Evolutionary conservation across 1,140 invertebrate species (phyloP).

Genomic region (fruit fly (Drosophila melanogaster)): DNA sequence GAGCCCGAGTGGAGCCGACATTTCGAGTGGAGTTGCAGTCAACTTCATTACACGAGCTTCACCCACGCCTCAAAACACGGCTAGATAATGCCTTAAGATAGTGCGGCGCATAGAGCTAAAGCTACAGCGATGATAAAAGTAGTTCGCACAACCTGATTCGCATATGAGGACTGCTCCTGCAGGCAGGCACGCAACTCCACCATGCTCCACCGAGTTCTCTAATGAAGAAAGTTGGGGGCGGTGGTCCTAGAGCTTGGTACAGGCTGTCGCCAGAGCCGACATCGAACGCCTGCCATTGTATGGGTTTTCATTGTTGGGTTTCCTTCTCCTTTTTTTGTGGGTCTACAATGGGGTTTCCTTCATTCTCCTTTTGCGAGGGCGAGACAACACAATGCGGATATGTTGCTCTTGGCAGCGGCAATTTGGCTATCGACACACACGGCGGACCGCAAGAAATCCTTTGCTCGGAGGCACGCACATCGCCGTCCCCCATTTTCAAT

Average conservation of each 20-base stretch:
- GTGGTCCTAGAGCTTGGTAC: constrained; percentile 61
- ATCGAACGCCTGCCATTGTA: constrained; percentile 36
- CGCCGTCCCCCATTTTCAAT: constrained; percentile 4
- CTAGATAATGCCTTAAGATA: constrained; percentile 59
- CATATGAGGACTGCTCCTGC: constrained; percentile 40
- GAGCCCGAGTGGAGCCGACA: constrained; percentile 14
- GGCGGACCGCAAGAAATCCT: constrained; percentile 58
- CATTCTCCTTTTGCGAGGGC: constrained; percentile 22
- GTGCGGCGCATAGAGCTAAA: constrained; percentile 23
- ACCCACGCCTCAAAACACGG: constrained; percentile 57
- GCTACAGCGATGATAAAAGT: constrained; percentile 53
- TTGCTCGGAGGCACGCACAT: constrained; percentile 68
- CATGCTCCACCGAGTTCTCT: constrained; percentile 38
- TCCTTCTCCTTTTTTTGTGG: constrained; percentile 7
- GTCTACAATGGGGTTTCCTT: constrained; percentile 18
- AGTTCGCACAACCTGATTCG: constrained; percentile 17
- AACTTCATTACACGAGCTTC: constrained; percentile 65
- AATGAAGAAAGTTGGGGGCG: constrained; percentile 51
- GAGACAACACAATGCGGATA: constrained; percentile 56
- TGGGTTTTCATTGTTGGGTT: constrained; percentile 63
- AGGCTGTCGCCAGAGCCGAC: constrained; percentile 58
- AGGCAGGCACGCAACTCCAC: constrained; percentile 58
- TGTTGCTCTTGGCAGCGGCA: constrained; percentile 41
- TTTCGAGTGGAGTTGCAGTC: constrained; percentile 35
- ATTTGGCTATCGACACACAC: constrained; percentile 66